phyloP scores from a whole-genome alignment of 2,113 vertebrate genomes.

The Promerops cafer region DNA sequence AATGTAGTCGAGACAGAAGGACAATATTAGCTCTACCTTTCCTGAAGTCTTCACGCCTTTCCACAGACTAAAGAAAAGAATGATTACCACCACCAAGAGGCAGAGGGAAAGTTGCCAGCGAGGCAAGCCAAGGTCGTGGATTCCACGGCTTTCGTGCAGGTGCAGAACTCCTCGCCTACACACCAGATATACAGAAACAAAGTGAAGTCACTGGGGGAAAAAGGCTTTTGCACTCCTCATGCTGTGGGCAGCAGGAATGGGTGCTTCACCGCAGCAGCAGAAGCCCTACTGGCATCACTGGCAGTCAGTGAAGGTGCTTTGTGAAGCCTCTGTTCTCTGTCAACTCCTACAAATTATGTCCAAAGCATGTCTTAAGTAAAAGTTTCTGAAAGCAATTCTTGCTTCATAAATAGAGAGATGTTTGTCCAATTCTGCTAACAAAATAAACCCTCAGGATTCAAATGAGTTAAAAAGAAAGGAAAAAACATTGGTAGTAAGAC shows the following conservation, averaged over 20 bases:
- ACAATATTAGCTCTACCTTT: slow-evolving; percentile 80
- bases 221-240: background rate
- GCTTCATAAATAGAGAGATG: background rate
- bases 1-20: background rate
- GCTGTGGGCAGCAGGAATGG: background rate
- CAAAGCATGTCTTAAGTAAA: background rate
- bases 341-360: background rate
- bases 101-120: slow-evolving; percentile 90
- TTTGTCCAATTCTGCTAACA: background rate
- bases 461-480: background rate
- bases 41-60: slow-evolving; percentile 98
- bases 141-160: slow-evolving; percentile 88
- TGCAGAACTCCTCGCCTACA: slow-evolving; percentile 87
- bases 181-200: background rate
- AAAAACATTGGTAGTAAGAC: background rate
- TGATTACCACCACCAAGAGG: slow-evolving; percentile 85
- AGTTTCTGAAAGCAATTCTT: background rate
- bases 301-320: background rate
- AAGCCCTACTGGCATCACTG: background rate
- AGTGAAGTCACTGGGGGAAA: background rate
- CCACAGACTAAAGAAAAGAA: slow-evolving; percentile 97
- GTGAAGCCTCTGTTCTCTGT: background rate
- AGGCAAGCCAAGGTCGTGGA: slow-evolving; percentile 86
- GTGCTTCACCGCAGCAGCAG: background rate
- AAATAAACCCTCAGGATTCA: background rate